Evolutionary conservation across 2,113 vertebrate genomes (phyloP).

Genomic region (Petroica traversi): DNA sequence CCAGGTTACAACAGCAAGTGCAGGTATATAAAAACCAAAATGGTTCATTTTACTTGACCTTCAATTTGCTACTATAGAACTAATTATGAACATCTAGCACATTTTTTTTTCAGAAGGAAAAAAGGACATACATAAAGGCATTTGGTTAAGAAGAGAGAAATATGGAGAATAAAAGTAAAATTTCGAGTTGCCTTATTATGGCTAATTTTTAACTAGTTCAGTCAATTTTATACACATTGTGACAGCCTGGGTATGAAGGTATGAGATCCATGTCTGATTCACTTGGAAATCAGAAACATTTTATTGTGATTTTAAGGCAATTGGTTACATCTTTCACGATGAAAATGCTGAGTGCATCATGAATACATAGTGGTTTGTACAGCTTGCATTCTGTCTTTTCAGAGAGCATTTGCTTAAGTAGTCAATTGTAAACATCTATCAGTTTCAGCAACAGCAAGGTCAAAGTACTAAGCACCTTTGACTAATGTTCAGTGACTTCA

Average conservation of each 20-base stretch:
- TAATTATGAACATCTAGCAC: not conserved
- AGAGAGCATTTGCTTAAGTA: not conserved
- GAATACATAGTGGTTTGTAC: not conserved
- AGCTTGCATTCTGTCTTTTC: not conserved
- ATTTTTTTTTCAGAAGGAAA: not conserved
- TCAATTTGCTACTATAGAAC: not conserved
- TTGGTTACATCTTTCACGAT: not conserved
- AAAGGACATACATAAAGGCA: not conserved
- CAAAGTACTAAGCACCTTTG: not conserved
- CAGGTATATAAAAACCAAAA: not conserved
- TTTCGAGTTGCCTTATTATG: not conserved
- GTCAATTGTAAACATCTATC: not conserved
- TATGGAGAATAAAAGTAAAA: not conserved
- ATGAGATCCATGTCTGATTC: not conserved
- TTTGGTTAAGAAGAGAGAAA: not conserved
- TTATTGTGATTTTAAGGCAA: not conserved
- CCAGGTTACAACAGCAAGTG: not conserved
- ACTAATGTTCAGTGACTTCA: not conserved
- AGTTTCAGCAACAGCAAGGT: not conserved
- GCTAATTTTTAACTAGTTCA: not conserved
- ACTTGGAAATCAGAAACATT: not conserved
- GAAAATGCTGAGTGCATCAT: not conserved
- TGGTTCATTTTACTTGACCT: not conserved
- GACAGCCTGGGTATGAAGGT: not conserved
- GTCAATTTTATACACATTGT: not conserved